Evolutionary conservation across 1,140 invertebrate genomes (phyloP), one percentile per base, ranked within the genome.

Genomic region (Lamellibrachia luymesi): DNA sequence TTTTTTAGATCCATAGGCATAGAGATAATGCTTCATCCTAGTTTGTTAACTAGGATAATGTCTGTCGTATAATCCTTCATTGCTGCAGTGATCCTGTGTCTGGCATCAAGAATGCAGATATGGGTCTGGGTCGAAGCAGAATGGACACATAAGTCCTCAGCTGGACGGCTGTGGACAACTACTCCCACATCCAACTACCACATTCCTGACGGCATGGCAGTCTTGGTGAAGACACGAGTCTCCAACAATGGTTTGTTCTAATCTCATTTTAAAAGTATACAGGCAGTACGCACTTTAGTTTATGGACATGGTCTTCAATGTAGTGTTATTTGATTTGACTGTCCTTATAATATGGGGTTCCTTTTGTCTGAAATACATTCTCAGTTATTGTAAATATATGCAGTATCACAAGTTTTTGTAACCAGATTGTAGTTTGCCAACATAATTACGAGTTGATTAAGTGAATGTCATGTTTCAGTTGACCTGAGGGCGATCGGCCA

Each of bases 131-230:
- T 91, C 49, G 10, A 51, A 91, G 49, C 17, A 50, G 51, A n/a
- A 50, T 13, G 49, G 91, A 91, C 91, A 51, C 51, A 4, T 91
- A 50, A 4, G 91, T 91, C 49, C 91, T 50, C 17, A n/a, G 91
- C 51, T 91, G 51, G 49, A 51, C 5, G 10, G n/a, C 49, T 4
- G n/a, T 91, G 2, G 25, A 10, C 49, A n/a, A 91, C 51, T 50
- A 91, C 4, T 25, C 51, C 13, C 64, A 80, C 91, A 51, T 91
- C 91, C 49, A 51, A 50, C 17, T 91, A 91, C 51, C 49, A 91
- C 49, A 91, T 91, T 27, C 91, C 91, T 91, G 91, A 91, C 51
- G 91, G 91, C 22, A n/a, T 91, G 13, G 49, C 91, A 91, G 91
- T 51, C 49, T 91, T 2, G 91, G 91, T 91, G 91, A 91, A 91